Evolutionary conservation across 2,797 vertebrate species (phyloP), one percentile per base, ranked within the genome.

Genomic region (Scarus forsteni): DNA sequence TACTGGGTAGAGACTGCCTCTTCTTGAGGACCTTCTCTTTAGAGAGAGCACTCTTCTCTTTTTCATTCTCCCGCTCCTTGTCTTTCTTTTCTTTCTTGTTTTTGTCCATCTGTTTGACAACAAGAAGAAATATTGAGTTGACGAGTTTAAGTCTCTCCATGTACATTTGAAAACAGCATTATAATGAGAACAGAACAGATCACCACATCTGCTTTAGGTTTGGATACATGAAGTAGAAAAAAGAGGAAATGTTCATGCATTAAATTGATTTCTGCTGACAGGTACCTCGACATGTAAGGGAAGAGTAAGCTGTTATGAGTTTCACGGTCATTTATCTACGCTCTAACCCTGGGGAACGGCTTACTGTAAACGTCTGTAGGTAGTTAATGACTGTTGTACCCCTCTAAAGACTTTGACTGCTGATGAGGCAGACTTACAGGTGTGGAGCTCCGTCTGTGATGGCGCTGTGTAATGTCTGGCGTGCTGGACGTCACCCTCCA

Each of bases 21-120:
- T 98, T 98, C 91, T 96, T 97, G 55, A 97, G 88, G 79, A 94
- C 93, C 73, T 95, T 97, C 70, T 98, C 96, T 1, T 96, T 96
- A 60, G 91, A 92, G 66, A 99, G 92, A 64, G 96, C 95, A 0
- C 88, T 97, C 86, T 96, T 98, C 87, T 99, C 98, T 84, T 97
- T 98, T 82, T 97, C 96, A 0, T 99, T 99, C 87, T 99, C 97
- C 64, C 97, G 88, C 49, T 99, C 97, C 78, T 99, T 99, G 89
- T 99, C 97, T 74, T 95, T 97, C 92, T 99, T 99, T 85, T 98
- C 97, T 80, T 98, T 98, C 87, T 96, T 98, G 86, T 94, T 96
- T 90, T 97, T 94, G 63, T 93, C 93, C 80, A 94, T 87, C 94
- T 95, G 85, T 12, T 1, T 6, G 40, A 70, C 12, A 62, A 11